Evolutionary conservation across 1,140 invertebrate genomes (phyloP).

Genomic region (Laodelphax striatellus): DNA sequence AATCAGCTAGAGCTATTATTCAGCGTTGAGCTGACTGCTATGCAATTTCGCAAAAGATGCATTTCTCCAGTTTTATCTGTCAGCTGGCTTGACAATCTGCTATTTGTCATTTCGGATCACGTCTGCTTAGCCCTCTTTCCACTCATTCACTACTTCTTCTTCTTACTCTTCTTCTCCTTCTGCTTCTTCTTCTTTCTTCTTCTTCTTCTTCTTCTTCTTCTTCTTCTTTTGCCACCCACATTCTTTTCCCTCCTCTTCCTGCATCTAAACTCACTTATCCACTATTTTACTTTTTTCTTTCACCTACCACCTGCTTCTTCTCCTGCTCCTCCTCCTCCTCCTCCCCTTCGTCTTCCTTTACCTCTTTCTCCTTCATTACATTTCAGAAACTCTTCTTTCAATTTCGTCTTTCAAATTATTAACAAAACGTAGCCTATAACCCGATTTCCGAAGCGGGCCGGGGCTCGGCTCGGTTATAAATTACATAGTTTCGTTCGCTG

Average conservation of each 20-base stretch:
- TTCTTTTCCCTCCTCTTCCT: neutral
- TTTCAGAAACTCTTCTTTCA: too few relatives aligned
- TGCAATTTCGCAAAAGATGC: too few relatives aligned
- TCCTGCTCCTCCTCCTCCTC: neutral
- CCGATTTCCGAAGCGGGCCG: too few relatives aligned
- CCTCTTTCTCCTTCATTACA: neutral
- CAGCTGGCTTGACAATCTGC: too few relatives aligned
- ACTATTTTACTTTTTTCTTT: neutral
- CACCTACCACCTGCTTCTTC: neutral
- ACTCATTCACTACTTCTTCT: constrained; percentile 16
- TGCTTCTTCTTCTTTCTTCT: neutral
- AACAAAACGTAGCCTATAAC: too few relatives aligned
- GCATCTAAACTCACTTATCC: neutral
- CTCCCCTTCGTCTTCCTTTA: neutral
- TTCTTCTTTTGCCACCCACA: neutral
- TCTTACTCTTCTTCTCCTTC: constrained; percentile 20
- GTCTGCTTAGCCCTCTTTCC: neutral
- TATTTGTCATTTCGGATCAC: too few relatives aligned
- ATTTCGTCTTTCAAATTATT: too few relatives aligned
- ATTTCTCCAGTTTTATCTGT: too few relatives aligned
- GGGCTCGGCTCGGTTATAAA: too few relatives aligned
- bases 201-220: neutral
- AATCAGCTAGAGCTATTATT: too few relatives aligned
- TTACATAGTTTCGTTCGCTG: too few relatives aligned
- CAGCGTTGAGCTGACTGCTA: too few relatives aligned